Conservation (phyloP, 2,797 vertebrate genomes). For the Arremon aurantiirostris region DNA sequence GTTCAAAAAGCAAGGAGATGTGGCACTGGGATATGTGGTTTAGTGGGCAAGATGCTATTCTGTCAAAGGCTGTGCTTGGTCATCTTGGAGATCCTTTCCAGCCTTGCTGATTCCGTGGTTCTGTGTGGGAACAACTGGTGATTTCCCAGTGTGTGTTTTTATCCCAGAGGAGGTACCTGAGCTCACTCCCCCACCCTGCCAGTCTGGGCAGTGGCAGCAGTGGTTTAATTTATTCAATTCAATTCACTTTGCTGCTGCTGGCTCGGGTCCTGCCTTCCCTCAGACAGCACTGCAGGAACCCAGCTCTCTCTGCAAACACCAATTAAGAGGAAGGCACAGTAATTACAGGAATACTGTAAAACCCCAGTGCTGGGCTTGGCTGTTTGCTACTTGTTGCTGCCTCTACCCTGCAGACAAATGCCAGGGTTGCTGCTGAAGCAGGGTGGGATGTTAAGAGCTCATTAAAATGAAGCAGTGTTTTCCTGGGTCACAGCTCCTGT, state of each 20-base stretch:
- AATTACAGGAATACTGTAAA: neutral
- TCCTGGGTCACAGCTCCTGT: neutral
- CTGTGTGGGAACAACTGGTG: neutral
- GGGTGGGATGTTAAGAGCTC: neutral
- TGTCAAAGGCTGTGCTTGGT: neutral
- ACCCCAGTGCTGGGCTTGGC: neutral
- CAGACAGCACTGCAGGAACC: neutral
- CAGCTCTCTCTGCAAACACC: neutral
- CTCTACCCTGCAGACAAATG: neutral
- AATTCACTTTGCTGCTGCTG: neutral
- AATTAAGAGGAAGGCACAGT: neutral
- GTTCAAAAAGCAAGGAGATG: too few relatives aligned
- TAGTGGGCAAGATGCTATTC: neutral
- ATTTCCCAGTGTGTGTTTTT: neutral
- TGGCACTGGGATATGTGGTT: neutral
- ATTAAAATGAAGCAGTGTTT: neutral
- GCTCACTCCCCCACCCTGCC: neutral
- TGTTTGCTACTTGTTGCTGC: neutral
- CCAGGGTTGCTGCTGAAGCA: neutral
- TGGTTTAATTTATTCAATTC: neutral
- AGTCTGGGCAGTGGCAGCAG: neutral
- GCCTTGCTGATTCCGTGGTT: too few relatives aligned
- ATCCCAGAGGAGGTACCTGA: neutral
- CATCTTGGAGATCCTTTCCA: neutral
- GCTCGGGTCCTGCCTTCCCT: neutral